Conservation (phyloP, 1,140 invertebrate species). For the Cotesia chilonis region DNA sequence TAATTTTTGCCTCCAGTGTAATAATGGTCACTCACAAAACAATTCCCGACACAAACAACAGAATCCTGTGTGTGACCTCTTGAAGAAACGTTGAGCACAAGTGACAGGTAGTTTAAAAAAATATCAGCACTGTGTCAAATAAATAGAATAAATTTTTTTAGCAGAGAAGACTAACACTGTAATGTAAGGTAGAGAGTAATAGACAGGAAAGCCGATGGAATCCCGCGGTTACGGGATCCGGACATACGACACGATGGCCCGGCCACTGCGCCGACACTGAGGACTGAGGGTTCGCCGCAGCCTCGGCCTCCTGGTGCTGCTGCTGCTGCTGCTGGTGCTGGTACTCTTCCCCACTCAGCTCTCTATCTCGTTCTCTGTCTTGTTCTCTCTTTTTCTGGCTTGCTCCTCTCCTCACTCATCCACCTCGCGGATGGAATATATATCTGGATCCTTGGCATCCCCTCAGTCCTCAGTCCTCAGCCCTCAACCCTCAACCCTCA, state of each 20-base stretch:
- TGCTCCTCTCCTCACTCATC: constrained; percentile 36
- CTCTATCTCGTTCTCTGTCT: constrained; percentile 29
- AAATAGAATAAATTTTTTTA: no score
- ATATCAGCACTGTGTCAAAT: no score
- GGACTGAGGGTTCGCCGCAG: constrained; percentile 65
- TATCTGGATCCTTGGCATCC: constrained; percentile 40
- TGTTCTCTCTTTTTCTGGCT: constrained; percentile 1
- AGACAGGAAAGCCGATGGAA: constrained; percentile 23
- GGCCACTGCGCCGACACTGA: constrained; percentile 67
- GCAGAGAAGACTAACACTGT: background rate
- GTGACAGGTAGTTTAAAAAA: no score
- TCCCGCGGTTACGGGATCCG: constrained; percentile 43
- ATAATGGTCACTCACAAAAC: no score
- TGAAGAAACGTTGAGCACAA: no score
- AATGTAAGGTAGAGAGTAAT: constrained; percentile 3
- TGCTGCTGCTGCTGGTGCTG: constrained; percentile 35
- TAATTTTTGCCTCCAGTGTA: no score
- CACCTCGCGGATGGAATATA: background rate
- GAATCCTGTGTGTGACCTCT: no score
- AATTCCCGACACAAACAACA: no score
- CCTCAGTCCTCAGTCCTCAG: constrained; percentile 37
- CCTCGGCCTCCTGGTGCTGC: constrained; percentile 61
- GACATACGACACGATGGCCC: constrained; percentile 62
- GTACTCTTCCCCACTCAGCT: constrained; percentile 5
- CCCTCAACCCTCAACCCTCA: constrained; percentile 32